Evolutionary conservation across 2,113 vertebrate species (phyloP), one percentile per base, ranked within the genome.

Genomic region (Cinclus mexicanus): DNA sequence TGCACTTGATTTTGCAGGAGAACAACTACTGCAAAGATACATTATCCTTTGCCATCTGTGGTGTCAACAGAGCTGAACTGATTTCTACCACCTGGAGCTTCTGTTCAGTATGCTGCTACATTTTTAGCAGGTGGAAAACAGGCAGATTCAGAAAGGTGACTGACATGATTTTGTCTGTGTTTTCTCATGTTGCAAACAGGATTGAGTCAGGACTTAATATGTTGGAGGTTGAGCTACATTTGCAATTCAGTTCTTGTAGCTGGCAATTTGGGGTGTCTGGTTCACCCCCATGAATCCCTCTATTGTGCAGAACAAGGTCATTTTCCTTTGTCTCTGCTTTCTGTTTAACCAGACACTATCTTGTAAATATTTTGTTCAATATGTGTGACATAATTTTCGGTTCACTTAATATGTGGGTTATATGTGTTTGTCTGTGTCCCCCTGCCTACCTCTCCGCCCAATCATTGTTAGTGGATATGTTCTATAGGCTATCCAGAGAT

Each of bases 381-480:
- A 89, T 80, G 57, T 91, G 47, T 89, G 92, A 74, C 93, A 94
- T 93, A 10, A 60, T 77, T 97, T 95, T 97, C 90, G 55, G 94
- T 95, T 97, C 90, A 70, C 33, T 95, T 96, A 87, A 67, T 95
- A 94, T 96, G 60, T 94, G 88, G 93, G 93, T 96, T 96, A 95
- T 61, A 55, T 39, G 14, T 77, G 59, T 53, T 57, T 86, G n/a
- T 12, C 76, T 4, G 2, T 41, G n/a, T 53, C 41, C 46, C 29
- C 21, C 23, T 80, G 50, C 56, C 56, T 56, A n/a, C 60, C 19
- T 26, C 7, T 8, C 37, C 21, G 26, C 14, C 31, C 17, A 22
- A 7, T 69, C 8, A 3, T 47, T 91, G 84, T 24, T 72, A 61
- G 52, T 55, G 35, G 59, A 15, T 87, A 29, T 15, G 42, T 31